phyloP scores from a whole-genome alignment of 2,888 invertebrate genomes.

The Eupsilia transversa region DNA sequence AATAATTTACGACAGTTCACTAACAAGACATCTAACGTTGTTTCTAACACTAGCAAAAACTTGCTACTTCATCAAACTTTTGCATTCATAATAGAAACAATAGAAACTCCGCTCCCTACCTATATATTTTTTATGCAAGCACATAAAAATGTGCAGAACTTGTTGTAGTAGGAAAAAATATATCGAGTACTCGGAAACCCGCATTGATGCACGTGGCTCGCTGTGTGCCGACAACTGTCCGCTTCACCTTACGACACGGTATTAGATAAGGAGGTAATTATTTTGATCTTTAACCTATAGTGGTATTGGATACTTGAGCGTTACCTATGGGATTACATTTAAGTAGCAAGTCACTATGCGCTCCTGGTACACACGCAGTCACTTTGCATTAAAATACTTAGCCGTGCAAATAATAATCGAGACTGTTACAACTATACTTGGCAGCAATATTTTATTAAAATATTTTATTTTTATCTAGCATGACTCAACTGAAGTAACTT shows the following conservation, averaged over 20 bases:
- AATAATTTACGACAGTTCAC: slow-evolving; percentile 49
- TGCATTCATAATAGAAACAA: slow-evolving; percentile 59
- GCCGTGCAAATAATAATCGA: slow-evolving; percentile 4
- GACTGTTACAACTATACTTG: neutral
- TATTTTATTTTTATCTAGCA: neutral
- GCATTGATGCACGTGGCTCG: slow-evolving; percentile 74
- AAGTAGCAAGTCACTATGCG: slow-evolving; percentile 4
- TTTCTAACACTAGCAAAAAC: slow-evolving; percentile 47
- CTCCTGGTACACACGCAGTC: slow-evolving; percentile 25
- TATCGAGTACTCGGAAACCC: slow-evolving; percentile 75
- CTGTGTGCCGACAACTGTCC: slow-evolving; percentile 54
- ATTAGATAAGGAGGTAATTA: slow-evolving; percentile 48
- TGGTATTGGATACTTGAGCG: slow-evolving; percentile 42
- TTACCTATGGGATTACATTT: slow-evolving; percentile 37
- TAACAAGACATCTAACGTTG: slow-evolving; percentile 30
- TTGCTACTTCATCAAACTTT: slow-evolving; percentile 32
- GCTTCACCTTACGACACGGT: slow-evolving; percentile 61
- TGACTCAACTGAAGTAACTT: slow-evolving; percentile 13
- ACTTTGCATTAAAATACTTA: neutral
- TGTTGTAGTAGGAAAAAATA: slow-evolving; percentile 63
- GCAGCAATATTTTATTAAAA: slow-evolving; percentile 1
- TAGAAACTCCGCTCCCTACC: slow-evolving; percentile 39
- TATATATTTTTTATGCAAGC: slow-evolving; percentile 32
- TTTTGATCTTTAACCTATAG: slow-evolving; percentile 48
- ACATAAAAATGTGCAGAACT: slow-evolving; percentile 56